Conservation (phyloP, 2,113 vertebrate species). For the Cathartes aura region DNA sequence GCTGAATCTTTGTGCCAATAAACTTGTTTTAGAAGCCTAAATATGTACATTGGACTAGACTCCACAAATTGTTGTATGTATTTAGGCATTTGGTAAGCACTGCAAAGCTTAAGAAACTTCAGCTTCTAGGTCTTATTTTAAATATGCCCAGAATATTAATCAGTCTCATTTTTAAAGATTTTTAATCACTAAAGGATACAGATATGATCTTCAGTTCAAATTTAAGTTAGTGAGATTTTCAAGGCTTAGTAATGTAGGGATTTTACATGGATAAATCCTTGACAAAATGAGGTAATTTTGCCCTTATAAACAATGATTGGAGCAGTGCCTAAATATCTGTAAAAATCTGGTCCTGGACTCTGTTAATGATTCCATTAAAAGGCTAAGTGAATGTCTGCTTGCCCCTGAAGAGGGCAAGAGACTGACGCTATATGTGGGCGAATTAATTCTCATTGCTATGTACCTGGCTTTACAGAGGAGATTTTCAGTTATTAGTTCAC, state of each 20-base stretch:
- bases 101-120: neutral
- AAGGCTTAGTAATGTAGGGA: neutral
- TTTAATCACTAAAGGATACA: neutral
- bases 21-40: neutral
- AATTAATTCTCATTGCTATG: neutral
- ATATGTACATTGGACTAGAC: neutral
- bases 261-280: neutral
- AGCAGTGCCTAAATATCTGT: neutral
- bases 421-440: neutral
- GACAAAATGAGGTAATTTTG: neutral
- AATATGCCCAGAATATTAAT: neutral
- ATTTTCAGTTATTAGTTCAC: neutral
- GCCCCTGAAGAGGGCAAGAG: neutral
- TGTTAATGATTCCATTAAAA: neutral
- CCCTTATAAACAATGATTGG: neutral
- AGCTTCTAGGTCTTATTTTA: neutral
- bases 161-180: neutral
- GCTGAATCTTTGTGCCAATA: neutral
- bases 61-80: neutral
- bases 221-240: neutral
- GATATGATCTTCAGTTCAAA: neutral
- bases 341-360: neutral
- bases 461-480: neutral
- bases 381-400: neutral
- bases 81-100: neutral